Evolutionary conservation across 2,113 vertebrate species (phyloP).

Genomic region (Murina feae): DNA sequence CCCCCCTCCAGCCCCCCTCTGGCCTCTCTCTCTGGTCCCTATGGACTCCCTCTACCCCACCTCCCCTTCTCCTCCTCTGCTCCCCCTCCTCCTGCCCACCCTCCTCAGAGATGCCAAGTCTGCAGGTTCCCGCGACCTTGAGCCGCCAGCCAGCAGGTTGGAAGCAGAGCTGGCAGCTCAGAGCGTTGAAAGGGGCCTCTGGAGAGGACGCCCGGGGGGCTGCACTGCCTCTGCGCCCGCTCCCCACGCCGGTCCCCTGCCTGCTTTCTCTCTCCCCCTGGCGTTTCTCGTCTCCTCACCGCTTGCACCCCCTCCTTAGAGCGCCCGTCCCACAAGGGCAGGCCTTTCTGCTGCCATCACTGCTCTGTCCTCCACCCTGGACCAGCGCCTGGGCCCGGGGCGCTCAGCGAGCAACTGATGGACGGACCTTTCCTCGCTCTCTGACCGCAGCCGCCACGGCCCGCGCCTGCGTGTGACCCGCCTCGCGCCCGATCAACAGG

Average conservation of each 20-base stretch:
- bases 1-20: background rate
- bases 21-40: background rate
- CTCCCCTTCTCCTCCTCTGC: background rate
- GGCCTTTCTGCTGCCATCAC: background rate
- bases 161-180: background rate
- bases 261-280: rapidly evolving
- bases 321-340: background rate
- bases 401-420: background rate
- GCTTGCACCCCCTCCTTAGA: background rate
- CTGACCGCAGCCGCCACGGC: rapidly evolving
- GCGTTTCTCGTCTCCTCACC: background rate
- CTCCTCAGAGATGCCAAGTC: constrained; percentile 69
- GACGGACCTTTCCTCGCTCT: constrained; percentile 33
- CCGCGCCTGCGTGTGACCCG: rapidly evolving
- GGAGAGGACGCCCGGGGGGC: background rate
- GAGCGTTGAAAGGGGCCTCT: background rate
- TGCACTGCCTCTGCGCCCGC: background rate
- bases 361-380: background rate
- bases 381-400: background rate
- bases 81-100: constrained; percentile 51
- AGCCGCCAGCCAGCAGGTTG: background rate
- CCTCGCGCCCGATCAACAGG: background rate
- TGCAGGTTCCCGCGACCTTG: constrained; percentile 79
- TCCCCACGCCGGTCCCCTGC: rapidly evolving
- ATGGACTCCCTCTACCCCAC: background rate